A percentile compares a stretch with the other conserved stretches of the same genome.
Conservation (phyloP, 2,888 invertebrate species). For the Agrotis ipsilon region DNA sequence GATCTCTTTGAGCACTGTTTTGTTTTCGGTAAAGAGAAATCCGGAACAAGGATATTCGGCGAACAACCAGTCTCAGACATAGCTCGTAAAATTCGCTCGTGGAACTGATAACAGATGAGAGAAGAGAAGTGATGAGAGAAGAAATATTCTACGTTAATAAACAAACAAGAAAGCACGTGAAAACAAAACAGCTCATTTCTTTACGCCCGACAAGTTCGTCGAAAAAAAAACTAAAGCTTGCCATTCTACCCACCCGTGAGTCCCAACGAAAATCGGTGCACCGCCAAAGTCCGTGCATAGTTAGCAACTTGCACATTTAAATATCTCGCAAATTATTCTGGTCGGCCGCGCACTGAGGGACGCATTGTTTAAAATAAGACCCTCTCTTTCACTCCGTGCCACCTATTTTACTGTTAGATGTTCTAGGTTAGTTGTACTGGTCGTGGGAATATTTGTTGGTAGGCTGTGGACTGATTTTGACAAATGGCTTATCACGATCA, state of each 20-base stretch:
- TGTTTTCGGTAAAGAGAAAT: too few species aligned
- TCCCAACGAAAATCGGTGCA: conserved; percentile 68
- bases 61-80: too few species aligned
- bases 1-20: too few species aligned
- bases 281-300: conserved; percentile 68
- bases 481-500: too few species aligned
- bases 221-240: neutral
- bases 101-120: too few species aligned
- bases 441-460: conserved; percentile 18
- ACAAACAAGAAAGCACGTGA: too few species aligned
- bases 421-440: neutral
- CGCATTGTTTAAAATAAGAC: conserved; percentile 67
- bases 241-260: conserved; percentile 28
- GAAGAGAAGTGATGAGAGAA: too few species aligned
- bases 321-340: conserved; percentile 77
- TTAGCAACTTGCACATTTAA: conserved; percentile 73
- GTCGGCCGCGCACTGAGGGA: conserved; percentile 41
- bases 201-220: neutral
- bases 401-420: conserved; percentile 57
- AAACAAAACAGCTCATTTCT: too few species aligned
- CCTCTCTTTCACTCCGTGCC: conserved; percentile 57
- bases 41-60: too few species aligned
- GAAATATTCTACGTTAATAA: too few species aligned
- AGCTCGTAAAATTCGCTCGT: too few species aligned
- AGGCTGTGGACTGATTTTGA: neutral